Percentiles rank a stretch among this genome's conserved stretches.
Evolutionary conservation across 2,113 vertebrate species (phyloP).

Genomic region (pig (Sus scrofa)): T2T-Sscrofa CM000824.6:221749501-221750000

Average conservation of each 20-base stretch:
- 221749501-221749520: accelerated
- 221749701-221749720: not conserved
- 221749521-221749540: too few relatives aligned
- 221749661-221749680: accelerated
- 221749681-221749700: accelerated
- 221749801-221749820: not conserved
- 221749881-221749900: accelerated
- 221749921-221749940: not conserved
- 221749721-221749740: not conserved
- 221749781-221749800: not conserved
- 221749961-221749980: accelerated
- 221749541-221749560: not conserved
- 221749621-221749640: accelerated
- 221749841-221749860: not conserved
- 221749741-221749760: accelerated
- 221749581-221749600: not conserved
- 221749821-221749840: too few relatives aligned
- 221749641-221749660: accelerated
- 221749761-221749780: not conserved
- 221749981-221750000: accelerated
- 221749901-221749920: not conserved
- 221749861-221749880: not conserved
- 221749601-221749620: too few relatives aligned
- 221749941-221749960: not conserved
- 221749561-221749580: not conserved